Base-by-base conservation (phyloP, 2,888 invertebrate genomes). In the Julus scandinavius region DNA sequence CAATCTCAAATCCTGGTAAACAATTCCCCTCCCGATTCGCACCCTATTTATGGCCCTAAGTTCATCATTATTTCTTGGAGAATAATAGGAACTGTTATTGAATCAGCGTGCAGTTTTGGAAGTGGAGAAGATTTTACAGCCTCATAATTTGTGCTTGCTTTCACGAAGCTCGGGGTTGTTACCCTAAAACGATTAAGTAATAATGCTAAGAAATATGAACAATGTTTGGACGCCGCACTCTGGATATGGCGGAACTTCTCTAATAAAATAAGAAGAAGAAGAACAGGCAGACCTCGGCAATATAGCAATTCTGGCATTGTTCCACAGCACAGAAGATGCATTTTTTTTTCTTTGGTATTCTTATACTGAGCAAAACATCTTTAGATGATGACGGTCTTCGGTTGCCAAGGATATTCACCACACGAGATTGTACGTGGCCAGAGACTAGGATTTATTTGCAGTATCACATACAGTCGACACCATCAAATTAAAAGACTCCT, bases 111-210 rank as follows among this genome's bases (percentile, higher is more conserved):
- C 63, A 63, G 63, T 63, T 63, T 63, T 63, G n/a, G n/a, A n/a
- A 63, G 63, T 63, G 63, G 11, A 13, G 63, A 63, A n/a, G 63
- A 63, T 63, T 63, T 63, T 63, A 63, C 63, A n/a, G 63, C 63
- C 63, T n/a, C 63, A 63, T 63, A 63, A 63, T 63, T 63, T 13
- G 63, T 63, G 63, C 63, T 63, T n/a, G 63, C 63, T 63, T 63
- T 63, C 63, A 63, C 63, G 63, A 63, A n/a, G 63, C 63, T n/a
- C 63, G 63, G n/a, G 63, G 63, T 63, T 63, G 63, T 63, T 63
- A 63, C 63, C 63, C 63, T 63, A 63, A 63, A 63, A 63, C 63
- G 63, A 63, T 63, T 63, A 63, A 63, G 63, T 63, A 63, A 63
- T 63, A 63, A 63, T 63, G 63, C 63, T 63, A n/a, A 63, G 63